A percentile compares a stretch with the other conserved stretches of the same genome.
Conservation (phyloP, 1,140 invertebrate species). For the Zaprionus ghesquierei region DNA sequence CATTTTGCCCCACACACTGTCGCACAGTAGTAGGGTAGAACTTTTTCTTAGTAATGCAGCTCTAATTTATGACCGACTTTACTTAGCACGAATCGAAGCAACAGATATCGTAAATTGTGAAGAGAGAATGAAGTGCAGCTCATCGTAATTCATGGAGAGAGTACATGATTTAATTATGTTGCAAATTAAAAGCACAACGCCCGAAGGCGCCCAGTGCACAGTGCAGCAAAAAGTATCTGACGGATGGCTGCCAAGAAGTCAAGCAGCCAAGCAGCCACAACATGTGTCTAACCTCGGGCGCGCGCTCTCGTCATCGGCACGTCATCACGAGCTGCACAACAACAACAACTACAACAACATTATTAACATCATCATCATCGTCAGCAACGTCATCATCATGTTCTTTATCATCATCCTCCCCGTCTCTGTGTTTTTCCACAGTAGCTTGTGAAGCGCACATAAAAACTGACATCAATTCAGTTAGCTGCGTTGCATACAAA, state of each 20-base stretch:
- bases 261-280: conserved; percentile 18
- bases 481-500: conserved; percentile 72
- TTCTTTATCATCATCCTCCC: conserved; percentile 13
- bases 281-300: conserved; percentile 42
- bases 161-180: conserved; percentile 68
- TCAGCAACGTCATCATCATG: conserved; percentile 6
- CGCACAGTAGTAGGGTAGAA: background rate
- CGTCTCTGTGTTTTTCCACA: background rate
- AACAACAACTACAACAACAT: conserved; percentile 12
- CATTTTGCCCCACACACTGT: background rate
- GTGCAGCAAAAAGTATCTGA: conserved; percentile 40
- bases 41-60: conserved; percentile 22
- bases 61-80: conserved; percentile 65
- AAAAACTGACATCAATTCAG: conserved; percentile 76
- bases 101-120: conserved; percentile 54
- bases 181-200: conserved; percentile 67
- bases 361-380: conserved; percentile 17
- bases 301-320: conserved; percentile 39
- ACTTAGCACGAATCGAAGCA: conserved; percentile 58
- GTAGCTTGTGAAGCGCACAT: conserved; percentile 46
- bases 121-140: conserved; percentile 17
- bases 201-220: conserved; percentile 29
- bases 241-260: conserved; percentile 50
- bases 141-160: conserved; percentile 47
- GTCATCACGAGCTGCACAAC: conserved; percentile 44